Evolutionary conservation across 2,113 vertebrate genomes (phyloP).

Genomic region (Odontophorus gujanensis): DNA sequence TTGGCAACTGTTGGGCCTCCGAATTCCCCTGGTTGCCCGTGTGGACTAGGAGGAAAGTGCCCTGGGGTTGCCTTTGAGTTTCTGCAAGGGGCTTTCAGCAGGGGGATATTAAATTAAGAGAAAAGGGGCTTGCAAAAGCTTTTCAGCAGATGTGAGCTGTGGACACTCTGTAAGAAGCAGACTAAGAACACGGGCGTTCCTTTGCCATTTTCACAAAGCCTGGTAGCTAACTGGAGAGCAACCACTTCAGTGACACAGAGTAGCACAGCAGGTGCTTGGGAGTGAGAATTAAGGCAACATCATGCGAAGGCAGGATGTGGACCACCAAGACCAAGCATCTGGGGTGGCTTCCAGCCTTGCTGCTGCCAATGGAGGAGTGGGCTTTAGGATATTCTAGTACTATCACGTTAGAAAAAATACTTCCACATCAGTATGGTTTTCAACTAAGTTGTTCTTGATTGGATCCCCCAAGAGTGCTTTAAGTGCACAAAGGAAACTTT

Average conservation of each 20-base stretch:
- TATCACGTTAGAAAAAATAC: background rate
- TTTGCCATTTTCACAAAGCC: no score
- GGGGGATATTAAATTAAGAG: accelerated
- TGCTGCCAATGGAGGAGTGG: accelerated
- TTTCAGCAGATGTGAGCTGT: background rate
- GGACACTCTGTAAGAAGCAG: no score
- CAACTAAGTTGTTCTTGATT: background rate
- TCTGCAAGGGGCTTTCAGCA: accelerated
- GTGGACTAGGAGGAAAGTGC: background rate
- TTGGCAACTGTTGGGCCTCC: background rate
- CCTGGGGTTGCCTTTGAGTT: no score
- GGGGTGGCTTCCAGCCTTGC: background rate
- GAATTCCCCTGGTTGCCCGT: background rate
- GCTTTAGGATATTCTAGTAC: background rate
- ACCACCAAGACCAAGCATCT: background rate
- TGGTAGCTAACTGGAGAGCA: background rate
- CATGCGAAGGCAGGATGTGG: background rate
- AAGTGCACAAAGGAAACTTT: accelerated
- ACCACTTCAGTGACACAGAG: accelerated
- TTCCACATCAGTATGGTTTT: background rate
- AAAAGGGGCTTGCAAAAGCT: background rate
- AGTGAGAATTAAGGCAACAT: background rate
- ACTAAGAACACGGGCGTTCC: background rate
- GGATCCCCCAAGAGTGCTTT: background rate
- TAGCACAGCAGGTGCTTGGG: accelerated